Evolutionary conservation across 1,140 invertebrate species (phyloP), one percentile per base, ranked within the genome.

Genomic region (Venustaconcha ellipsiformis): DNA sequence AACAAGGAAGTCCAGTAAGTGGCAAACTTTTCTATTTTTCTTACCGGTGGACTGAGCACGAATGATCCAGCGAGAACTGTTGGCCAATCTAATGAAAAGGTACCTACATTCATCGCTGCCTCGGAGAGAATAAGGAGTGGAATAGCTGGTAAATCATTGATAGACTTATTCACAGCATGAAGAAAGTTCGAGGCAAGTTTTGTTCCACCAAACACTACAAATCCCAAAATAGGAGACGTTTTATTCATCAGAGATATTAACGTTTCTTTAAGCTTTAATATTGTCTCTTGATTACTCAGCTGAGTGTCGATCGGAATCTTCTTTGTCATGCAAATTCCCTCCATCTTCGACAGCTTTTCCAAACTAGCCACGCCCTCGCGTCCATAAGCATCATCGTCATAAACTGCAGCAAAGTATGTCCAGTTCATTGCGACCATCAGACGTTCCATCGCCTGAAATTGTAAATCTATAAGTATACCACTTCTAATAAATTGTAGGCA

Each of bases 311-410:
- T 59, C 15, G 65, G 12, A n/a, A 77, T 68, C 15, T 12, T 62
- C 3, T 15, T 48, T 23, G 70, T 57, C n/a, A 77, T 48, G 57
- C 75, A 77, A 63, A 77, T 48, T 57, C 68, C 75, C 14, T 13
- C 23, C n/a, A 57, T 55, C 48, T 37, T 37, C 17, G 20, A 57
- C 23, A 12, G 18, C 1, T 15, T 58, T 0, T 56, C 13, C 11
- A 77, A 59, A 14, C 13, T 65, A 11, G 26, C 64, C 56, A 60
- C 57, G 57, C 69, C 75, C n/a, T 70, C 75, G 1, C 37, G 55
- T 56, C 75, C 75, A 60, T 77, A 77, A 13, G 70, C 11, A 67
- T 77, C 57, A 37, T 77, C 59, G 15, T 67, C 58, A 60, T 77
- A 72, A 15, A 77, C 15, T 23, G 72, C 56, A 2, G 70, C 64